Conservation (phyloP, 2,888 invertebrate species). For the Ornithoptera priamus region DNA sequence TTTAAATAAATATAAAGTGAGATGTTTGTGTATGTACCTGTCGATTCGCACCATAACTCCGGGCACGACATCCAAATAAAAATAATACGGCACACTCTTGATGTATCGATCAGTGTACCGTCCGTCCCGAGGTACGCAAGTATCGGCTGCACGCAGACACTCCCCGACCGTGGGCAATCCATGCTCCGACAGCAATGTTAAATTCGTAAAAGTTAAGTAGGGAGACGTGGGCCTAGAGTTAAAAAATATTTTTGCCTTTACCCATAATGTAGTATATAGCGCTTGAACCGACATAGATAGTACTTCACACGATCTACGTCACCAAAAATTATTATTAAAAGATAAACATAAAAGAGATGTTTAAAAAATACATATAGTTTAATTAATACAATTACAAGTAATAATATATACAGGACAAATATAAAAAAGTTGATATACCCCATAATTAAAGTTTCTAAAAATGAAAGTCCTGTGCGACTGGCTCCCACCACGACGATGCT, state of each 20-base stretch:
- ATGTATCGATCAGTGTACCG: slow-evolving; percentile 77
- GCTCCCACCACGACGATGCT: slow-evolving; percentile 84
- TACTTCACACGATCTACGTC: too few species aligned
- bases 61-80: slow-evolving; percentile 83
- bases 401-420: neutral
- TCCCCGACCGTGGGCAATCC: slow-evolving; percentile 77
- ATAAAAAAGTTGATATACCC: slow-evolving; percentile 52
- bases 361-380: too few species aligned
- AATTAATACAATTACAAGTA: too few species aligned
- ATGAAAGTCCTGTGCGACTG: slow-evolving; percentile 82
- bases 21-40: slow-evolving; percentile 56
- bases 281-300: neutral
- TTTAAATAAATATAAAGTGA: too few species aligned
- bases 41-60: slow-evolving; percentile 80
- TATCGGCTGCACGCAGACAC: slow-evolving; percentile 61
- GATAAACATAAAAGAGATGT: too few species aligned
- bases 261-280: neutral
- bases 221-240: slow-evolving; percentile 58
- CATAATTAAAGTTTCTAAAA: slow-evolving; percentile 81
- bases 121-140: slow-evolving; percentile 77
- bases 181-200: slow-evolving; percentile 84
- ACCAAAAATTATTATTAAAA: too few species aligned
- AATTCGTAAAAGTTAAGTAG: slow-evolving; percentile 83
- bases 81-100: slow-evolving; percentile 79
- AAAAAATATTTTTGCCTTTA: neutral